phyloP scores from a whole-genome alignment of 2,113 vertebrate species.

The Mus pahari region DNA sequence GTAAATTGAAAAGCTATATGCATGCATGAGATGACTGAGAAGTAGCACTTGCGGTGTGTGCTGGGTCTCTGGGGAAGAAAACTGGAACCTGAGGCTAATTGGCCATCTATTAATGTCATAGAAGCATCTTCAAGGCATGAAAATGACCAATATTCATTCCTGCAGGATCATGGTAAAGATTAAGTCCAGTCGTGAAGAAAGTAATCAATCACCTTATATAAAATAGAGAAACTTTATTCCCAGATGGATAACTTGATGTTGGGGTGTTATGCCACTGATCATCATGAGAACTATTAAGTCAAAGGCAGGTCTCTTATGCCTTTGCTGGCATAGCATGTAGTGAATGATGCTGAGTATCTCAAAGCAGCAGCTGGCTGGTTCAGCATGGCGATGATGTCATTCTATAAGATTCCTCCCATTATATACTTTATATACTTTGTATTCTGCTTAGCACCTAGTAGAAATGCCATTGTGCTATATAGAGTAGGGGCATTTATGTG shows the following conservation, averaged over 20 bases:
- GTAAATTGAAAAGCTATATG: neutral
- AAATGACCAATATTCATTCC: neutral
- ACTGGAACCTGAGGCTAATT: neutral
- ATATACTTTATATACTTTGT: neutral
- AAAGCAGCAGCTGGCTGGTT: neutral
- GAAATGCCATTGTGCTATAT: neutral
- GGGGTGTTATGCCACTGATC: too few species aligned
- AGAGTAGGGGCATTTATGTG: neutral
- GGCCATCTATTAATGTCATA: slow-evolving; percentile 1
- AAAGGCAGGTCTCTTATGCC: fast-evolving
- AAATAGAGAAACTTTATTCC: neutral
- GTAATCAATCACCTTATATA: neutral
- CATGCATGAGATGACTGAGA: neutral
- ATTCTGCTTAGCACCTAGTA: neutral
- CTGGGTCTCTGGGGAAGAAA: neutral
- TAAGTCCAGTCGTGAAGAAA: neutral
- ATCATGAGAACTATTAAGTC: neutral
- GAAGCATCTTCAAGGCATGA: neutral
- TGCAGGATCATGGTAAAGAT: neutral
- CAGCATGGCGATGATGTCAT: neutral
- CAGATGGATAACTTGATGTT: neutral
- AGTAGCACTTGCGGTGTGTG: fast-evolving
- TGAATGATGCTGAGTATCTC: neutral
- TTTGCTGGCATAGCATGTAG: neutral
- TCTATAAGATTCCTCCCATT: neutral